These are phyloP conservation scores for Hermetia illucens DNA, from an alignment of 1,140 invertebrate species.

Conservation along the genomic window DNA sequence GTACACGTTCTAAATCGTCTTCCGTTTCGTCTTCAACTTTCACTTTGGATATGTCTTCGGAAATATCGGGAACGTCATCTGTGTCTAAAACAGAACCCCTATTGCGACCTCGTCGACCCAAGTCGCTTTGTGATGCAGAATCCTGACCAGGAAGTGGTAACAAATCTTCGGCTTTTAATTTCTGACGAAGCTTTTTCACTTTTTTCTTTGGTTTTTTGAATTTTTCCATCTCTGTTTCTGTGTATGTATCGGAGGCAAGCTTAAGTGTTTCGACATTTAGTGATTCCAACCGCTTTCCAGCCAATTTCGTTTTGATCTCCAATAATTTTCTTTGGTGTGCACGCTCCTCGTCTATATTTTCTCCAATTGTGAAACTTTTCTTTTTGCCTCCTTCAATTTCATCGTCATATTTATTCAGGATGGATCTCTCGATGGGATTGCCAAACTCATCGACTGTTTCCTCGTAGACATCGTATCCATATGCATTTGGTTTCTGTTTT, in stretches of 20 bases:
- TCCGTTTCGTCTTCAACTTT: conserved; percentile 62
- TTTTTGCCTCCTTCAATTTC: conserved; percentile 72
- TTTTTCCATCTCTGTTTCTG: conserved; percentile 60
- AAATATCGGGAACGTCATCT: conserved; percentile 23
- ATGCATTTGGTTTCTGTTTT: conserved; percentile 66
- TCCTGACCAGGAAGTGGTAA: conserved; percentile 19
- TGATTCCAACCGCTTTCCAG: conserved; percentile 57
- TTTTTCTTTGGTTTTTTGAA: conserved; percentile 95
- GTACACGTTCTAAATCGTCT: conserved; percentile 53
- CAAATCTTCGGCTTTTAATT: conserved; percentile 44
- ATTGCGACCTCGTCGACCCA: conserved; percentile 35
- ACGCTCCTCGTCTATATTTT: conserved; percentile 32
- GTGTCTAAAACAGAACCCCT: conserved; percentile 15
- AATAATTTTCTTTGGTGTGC: conserved; percentile 33
- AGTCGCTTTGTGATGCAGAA: conserved; percentile 31
- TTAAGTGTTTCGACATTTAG: conserved; percentile 50
- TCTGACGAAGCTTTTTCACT: conserved; percentile 40
- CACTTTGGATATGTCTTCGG: conserved; percentile 41
- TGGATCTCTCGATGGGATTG: conserved; percentile 46
- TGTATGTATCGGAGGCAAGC: conserved; percentile 80
- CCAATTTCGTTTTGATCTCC: conserved; percentile 38
- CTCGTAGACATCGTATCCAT: conserved; percentile 81
- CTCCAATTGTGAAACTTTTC: conserved; percentile 68
- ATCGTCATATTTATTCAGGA: conserved; percentile 92
- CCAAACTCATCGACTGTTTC: conserved; percentile 73